Evolutionary conservation across 1,140 invertebrate species (phyloP), one percentile per base, ranked within the genome.

Genomic region (Drosophila kurseongensis): DNA sequence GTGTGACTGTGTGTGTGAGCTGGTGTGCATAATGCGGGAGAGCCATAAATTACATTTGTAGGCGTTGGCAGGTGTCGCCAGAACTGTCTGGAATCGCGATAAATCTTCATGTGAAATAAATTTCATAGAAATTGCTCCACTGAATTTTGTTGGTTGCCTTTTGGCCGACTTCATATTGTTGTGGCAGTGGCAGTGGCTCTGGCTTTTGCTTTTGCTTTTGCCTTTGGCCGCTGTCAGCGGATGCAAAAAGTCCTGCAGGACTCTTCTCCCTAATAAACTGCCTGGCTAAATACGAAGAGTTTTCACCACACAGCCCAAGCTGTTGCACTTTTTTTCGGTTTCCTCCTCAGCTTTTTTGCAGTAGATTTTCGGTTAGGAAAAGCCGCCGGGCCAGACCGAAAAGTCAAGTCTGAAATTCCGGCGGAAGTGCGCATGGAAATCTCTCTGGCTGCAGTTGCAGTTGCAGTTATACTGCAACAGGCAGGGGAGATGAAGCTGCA

Each of bases 41-140:
- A 77, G 83, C 86, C 75, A 92, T 92, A 92, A 92, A 92, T 92
- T 91, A 92, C 91, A 89, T 92, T 92, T 90, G 91, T 92, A 92
- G 91, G 91, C 91, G 91, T 92, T 92, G 91, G 91, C 91, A 92
- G 91, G 91, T 92, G 91, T 92, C 91, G 91, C 91, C 91, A 92
- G 84, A 77, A 84, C 91, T 92, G 91, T 92, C 91, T 92, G 89
- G 88, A 92, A 92, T 92, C 91, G 91, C 91, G 91, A 92, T 92
- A 92, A 92, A 92, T 92, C 91, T 92, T 92, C 91, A 92, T 92
- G 88, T 88, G 90, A 92, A 92, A 92, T 92, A 91, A 92, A 92
- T 91, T 92, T 92, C 88, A 91, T 92, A 92, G 91, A 91, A 92
- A 92, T 92, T 92, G 90, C 90, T 92, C 82, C 86, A 92, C 82